Conservation (phyloP, 2,797 vertebrate species). For the Peromyscus eremicus region DNA sequence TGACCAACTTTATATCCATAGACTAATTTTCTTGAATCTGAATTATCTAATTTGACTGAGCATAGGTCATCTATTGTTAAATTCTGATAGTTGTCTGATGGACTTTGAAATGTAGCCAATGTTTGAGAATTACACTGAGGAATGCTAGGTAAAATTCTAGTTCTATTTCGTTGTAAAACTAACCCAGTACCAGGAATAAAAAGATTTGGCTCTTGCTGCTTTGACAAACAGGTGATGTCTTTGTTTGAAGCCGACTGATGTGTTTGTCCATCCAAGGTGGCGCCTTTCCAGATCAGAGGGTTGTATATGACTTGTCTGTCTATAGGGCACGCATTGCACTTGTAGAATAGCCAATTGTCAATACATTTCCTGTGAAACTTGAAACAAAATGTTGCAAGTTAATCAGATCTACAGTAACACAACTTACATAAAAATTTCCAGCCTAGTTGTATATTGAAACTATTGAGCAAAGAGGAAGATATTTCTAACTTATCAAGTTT, state of each 20-base stretch:
- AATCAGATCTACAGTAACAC: constrained; percentile 20
- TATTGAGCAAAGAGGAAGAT: constrained; percentile 3
- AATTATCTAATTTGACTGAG: constrained; percentile 71
- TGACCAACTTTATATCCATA: constrained; percentile 70
- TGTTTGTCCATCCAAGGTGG: constrained; percentile 52
- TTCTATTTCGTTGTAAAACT: constrained; percentile 66
- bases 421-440: not conserved
- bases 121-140: constrained; percentile 58
- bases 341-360: constrained; percentile 86
- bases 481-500: constrained; percentile 48
- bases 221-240: constrained; percentile 35
- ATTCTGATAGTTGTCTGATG: constrained; percentile 58
- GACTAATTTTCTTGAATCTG: constrained; percentile 60
- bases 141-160: constrained; percentile 48
- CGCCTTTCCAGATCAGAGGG: constrained; percentile 83
- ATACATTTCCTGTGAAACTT: constrained; percentile 90
- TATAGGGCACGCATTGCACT: constrained; percentile 88
- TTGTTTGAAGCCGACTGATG: constrained; percentile 43
- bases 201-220: constrained; percentile 80
- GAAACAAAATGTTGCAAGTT: constrained; percentile 50
- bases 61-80: constrained; percentile 66
- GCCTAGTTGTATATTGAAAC: not conserved
- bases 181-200: constrained; percentile 87
- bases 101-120: constrained; percentile 27
- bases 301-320: constrained; percentile 89